Base-by-base conservation (phyloP, 2,888 invertebrate genomes). In the Acanthosepion lycidas region DNA sequence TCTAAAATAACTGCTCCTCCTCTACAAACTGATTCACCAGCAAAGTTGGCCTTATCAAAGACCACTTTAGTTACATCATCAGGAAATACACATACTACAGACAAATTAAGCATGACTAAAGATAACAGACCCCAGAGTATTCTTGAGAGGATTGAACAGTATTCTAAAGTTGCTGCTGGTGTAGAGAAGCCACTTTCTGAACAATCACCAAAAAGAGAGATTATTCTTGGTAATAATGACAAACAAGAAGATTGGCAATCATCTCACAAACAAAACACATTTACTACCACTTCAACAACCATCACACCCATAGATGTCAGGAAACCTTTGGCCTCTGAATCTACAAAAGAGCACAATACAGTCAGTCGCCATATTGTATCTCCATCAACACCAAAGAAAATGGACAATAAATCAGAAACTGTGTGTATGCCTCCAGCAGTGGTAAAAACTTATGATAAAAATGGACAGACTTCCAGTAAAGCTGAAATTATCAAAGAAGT, bases 101-200 rank as follows among this genome's bases (percentile, higher is more conserved):
- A 42, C 48, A 91, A 33, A 20, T 18, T 8, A 33, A 78, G n/a
- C 78, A 78, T 15, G 9, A n/a, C 78, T n/a, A 78, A 78, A 78
- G 78, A 78, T 78, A 23, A 78, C 9, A 78, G 15, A 15, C 28
- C 55, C 12, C 55, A 51, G 26, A 94, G 94, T 64, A 23, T 94
- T 94, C 94, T 33, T 28, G 53, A 94, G 33, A 55, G 94, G 55
- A 94, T 94, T 94, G 33, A 94, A 64, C 53, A 94, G n/a, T 94
- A 94, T 64, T 94, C 94, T 42, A 94, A 94, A 94, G 94, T 42
- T 59, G 94, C 59, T 42, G 53, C 55, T 53, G 94, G 64, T 20
- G 59, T 93, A 55, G 55, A 93, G n/a, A 93, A 51, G n/a, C 33
- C 42, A 49, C 92, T 9, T 5, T 49, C 51, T 51, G 49, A 92